Conservation (phyloP, 2,797 vertebrate species). For the Ptychadena robeensis region DNA sequence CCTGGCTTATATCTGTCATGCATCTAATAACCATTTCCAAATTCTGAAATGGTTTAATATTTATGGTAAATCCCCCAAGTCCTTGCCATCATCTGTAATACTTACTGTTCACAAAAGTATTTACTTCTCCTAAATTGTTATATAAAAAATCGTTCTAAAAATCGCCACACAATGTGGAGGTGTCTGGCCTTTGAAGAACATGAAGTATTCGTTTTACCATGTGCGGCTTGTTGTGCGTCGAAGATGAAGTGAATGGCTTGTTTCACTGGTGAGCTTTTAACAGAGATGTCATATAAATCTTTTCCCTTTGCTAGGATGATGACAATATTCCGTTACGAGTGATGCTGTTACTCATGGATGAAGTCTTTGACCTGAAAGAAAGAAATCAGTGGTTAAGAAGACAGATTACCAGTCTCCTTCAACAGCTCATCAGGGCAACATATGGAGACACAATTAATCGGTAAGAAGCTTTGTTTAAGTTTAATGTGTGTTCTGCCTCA, state of each 20-base stretch:
- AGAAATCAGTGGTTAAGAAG: constrained; percentile 96
- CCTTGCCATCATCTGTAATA: too few species aligned
- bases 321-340: constrained; percentile 95
- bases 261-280: neutral
- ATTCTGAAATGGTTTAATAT: too few species aligned
- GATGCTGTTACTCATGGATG: constrained; percentile 98
- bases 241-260: neutral
- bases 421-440: constrained; percentile 93
- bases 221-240: neutral
- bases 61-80: too few species aligned
- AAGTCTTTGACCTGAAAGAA: constrained; percentile 97
- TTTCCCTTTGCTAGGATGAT: constrained; percentile 82
- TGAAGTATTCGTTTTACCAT: neutral
- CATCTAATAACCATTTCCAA: too few species aligned
- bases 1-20: too few species aligned
- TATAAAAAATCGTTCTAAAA: too few species aligned
- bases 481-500: constrained; percentile 1
- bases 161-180: too few species aligned
- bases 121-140: too few species aligned
- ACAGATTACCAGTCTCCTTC: constrained; percentile 97
- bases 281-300: constrained; percentile 49
- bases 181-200: neutral
- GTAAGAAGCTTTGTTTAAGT: constrained; percentile 69
- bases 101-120: too few species aligned
- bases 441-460: constrained; percentile 97